Evolutionary conservation across 1,140 invertebrate genomes (phyloP).

Genomic region (Drosophila yakuba): DNA sequence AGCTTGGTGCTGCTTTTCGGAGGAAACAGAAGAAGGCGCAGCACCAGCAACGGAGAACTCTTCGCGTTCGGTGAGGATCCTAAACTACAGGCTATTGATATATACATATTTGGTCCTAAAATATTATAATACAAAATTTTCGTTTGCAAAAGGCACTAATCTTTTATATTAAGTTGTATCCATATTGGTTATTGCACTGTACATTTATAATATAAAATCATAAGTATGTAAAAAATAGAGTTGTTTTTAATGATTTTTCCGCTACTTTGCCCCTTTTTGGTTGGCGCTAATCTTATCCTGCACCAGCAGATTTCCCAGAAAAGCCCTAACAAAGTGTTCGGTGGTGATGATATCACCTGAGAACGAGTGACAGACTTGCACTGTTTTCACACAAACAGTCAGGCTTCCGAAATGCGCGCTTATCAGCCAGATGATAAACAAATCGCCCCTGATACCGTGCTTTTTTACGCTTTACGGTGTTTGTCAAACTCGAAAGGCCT

Average conservation of each 20-base stretch:
- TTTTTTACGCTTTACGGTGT: constrained; percentile 33
- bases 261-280: not conserved
- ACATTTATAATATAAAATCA: not conserved
- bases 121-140: not conserved
- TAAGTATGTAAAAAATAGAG: not conserved
- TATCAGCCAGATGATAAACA: constrained; percentile 48
- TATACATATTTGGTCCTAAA: no score
- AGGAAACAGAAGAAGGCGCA: not conserved
- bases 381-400: constrained; percentile 40
- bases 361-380: constrained; percentile 49
- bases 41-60: not conserved
- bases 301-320: constrained; percentile 35
- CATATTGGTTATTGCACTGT: no score
- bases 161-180: not conserved
- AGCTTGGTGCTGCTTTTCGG: no score
- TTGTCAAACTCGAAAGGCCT: constrained; percentile 32
- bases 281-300: constrained; percentile 37
- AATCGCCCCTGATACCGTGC: constrained; percentile 34
- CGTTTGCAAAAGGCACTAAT: not conserved
- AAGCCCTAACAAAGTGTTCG: constrained; percentile 24
- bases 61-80: not conserved
- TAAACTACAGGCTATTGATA: no score
- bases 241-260: not conserved
- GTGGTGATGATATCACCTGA: constrained; percentile 58
- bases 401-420: constrained; percentile 26